phyloP scores from a whole-genome alignment of 2,888 invertebrate genomes.

The Celastrina argiolus region DNA sequence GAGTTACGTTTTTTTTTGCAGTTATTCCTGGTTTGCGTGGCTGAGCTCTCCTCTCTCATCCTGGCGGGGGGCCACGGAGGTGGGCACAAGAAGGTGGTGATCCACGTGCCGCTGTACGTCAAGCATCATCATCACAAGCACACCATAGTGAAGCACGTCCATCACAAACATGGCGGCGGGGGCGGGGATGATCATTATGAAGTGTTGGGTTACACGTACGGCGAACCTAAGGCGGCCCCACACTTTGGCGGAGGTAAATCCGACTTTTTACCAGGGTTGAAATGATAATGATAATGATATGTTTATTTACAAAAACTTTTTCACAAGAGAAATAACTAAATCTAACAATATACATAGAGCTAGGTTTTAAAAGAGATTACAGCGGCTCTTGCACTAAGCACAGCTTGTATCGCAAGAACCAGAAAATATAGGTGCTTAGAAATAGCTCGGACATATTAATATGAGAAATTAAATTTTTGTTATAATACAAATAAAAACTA shows the following conservation, averaged over 20 bases:
- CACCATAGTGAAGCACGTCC: constrained; percentile 85
- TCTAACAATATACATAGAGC: too few species aligned
- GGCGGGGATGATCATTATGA: constrained; percentile 81
- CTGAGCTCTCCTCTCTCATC: constrained; percentile 52
- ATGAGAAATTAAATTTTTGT: too few species aligned
- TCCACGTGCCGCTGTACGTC: constrained; percentile 87
- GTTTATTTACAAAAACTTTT: too few species aligned
- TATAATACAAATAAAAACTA: too few species aligned
- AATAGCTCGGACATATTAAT: too few species aligned
- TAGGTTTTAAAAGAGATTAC: too few species aligned
- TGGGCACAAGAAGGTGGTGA: constrained; percentile 83
- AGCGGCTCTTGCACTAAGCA: too few species aligned
- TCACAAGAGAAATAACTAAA: too few species aligned
- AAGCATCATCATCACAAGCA: constrained; percentile 88
- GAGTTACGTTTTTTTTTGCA: constrained; percentile 40
- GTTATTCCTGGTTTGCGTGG: constrained; percentile 60
- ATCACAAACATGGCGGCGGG: constrained; percentile 77
- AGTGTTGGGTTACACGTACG: constrained; percentile 82
- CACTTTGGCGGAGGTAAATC: constrained; percentile 68
- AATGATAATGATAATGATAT: too few species aligned
- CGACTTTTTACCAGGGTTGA: too few species aligned
- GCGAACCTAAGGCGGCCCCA: constrained; percentile 77
- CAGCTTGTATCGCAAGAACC: too few species aligned
- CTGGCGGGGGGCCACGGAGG: constrained; percentile 72
- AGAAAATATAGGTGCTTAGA: too few species aligned